These are phyloP conservation scores for Plectropomus leopardus DNA, from an alignment of 2,113 vertebrate genomes.

Conservation along the genomic window DNA sequence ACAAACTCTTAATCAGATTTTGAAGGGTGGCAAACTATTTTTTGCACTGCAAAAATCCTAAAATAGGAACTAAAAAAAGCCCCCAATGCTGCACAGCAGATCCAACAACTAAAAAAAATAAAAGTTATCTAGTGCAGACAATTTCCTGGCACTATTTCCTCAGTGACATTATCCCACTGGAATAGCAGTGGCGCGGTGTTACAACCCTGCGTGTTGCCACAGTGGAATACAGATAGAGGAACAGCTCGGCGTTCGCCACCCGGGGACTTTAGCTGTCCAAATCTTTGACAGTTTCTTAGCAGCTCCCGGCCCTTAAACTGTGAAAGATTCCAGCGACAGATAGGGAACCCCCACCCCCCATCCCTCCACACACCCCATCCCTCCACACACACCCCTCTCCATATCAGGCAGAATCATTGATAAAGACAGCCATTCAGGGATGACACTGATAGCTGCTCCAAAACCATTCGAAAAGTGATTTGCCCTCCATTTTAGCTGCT, in stretches of 20 bases:
- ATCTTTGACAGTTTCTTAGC: conserved; percentile 63
- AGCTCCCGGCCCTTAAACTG: conserved; percentile 52
- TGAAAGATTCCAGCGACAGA: conserved; percentile 59
- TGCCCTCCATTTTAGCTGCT: conserved; percentile 71
- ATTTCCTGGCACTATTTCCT: conserved; percentile 60
- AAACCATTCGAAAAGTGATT: conserved; percentile 79
- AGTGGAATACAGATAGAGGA: conserved; percentile 70
- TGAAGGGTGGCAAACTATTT: conserved; percentile 1
- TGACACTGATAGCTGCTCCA: conserved; percentile 83
- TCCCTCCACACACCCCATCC: background rate
- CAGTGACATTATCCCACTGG: conserved; percentile 66
- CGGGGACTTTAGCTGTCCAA: conserved; percentile 55
- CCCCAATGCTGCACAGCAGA: background rate
- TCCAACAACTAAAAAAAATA: background rate
- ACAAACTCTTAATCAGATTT: background rate
- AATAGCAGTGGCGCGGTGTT: conserved; percentile 58
- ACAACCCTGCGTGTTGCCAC: conserved; percentile 63
- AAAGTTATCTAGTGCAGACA: conserved; percentile 3
- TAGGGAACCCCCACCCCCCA: conserved; percentile 25
- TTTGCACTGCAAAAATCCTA: background rate
- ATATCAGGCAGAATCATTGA: conserved; percentile 75
- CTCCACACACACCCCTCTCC: background rate
- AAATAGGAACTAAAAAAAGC: background rate
- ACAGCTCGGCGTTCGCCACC: conserved; percentile 27
- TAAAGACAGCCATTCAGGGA: conserved; percentile 82